A percentile compares a stretch with the other conserved stretches of the same genome.
Conservation (phyloP, 2,888 invertebrate species). For the Lucinisca nassula region DNA sequence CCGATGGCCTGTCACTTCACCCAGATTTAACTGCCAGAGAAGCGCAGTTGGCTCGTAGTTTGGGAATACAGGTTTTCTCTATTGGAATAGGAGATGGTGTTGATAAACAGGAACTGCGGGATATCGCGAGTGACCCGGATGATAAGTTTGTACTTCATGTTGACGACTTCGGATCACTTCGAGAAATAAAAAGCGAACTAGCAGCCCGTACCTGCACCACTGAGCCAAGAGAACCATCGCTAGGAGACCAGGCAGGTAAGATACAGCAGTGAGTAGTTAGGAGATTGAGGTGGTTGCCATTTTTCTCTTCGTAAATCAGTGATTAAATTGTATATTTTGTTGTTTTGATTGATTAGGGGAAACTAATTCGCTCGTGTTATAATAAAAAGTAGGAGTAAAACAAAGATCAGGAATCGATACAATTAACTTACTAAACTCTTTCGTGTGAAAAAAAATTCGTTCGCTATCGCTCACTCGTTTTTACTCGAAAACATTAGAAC, state of each 20-base stretch:
- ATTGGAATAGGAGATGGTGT: conserved; percentile 81
- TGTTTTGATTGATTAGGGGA: no score
- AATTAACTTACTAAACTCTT: no score
- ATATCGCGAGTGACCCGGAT: conserved; percentile 78
- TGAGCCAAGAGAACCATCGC: conserved; percentile 35
- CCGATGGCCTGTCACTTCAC: conserved; percentile 82
- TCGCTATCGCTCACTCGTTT: no score
- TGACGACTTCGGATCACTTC: conserved; percentile 76
- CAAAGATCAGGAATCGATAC: no score
- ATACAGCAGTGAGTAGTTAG: no score
- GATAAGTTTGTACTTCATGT: conserved; percentile 78
- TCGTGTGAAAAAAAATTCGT: no score
- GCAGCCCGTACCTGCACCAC: conserved; percentile 80
- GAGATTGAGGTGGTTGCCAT: no score
- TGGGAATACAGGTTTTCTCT: conserved; percentile 81
- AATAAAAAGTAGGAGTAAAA: no score
- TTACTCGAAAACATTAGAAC: no score
- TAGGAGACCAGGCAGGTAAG: not conserved
- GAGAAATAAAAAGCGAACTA: conserved; percentile 77
- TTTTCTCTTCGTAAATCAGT: no score
- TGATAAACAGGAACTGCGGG: conserved; percentile 76
- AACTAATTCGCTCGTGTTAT: no score
- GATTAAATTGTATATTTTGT: no score
- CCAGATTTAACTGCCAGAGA: conserved; percentile 75
- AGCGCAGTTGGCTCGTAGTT: conserved; percentile 73